Conservation (phyloP, 2,113 vertebrate species). For the Vombatus ursinus region DNA sequence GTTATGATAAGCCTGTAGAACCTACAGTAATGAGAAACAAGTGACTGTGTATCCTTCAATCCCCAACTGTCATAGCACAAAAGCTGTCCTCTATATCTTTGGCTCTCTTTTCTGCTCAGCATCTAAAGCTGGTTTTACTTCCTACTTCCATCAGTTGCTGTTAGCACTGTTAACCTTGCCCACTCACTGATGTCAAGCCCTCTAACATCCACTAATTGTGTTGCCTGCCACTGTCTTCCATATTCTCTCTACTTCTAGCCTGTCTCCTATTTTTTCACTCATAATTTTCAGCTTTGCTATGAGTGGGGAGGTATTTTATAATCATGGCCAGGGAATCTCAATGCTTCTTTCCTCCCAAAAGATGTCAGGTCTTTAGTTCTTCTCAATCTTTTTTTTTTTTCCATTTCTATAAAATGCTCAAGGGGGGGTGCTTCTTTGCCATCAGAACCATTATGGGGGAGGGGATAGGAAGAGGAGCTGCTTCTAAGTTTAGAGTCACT, state of each 20-base stretch:
- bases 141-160: background rate
- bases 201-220: background rate
- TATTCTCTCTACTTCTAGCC: too few species aligned
- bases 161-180: background rate
- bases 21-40: background rate
- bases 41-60: background rate
- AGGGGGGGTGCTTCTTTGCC: background rate
- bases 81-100: background rate
- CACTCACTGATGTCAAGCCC: background rate
- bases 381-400: background rate
- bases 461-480: background rate
- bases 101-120: background rate
- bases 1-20: background rate
- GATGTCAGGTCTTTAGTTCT: background rate
- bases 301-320: background rate
- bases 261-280: background rate
- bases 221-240: too few species aligned
- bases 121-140: background rate
- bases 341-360: background rate
- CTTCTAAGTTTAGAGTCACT: background rate
- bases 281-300: background rate
- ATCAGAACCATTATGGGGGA: background rate
- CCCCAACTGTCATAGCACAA: background rate
- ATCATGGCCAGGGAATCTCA: background rate
- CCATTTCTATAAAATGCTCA: background rate